These are phyloP conservation scores for Sebastolobus alascanus DNA, from an alignment of 2,797 vertebrate genomes.

Conservation along the genomic window DNA sequence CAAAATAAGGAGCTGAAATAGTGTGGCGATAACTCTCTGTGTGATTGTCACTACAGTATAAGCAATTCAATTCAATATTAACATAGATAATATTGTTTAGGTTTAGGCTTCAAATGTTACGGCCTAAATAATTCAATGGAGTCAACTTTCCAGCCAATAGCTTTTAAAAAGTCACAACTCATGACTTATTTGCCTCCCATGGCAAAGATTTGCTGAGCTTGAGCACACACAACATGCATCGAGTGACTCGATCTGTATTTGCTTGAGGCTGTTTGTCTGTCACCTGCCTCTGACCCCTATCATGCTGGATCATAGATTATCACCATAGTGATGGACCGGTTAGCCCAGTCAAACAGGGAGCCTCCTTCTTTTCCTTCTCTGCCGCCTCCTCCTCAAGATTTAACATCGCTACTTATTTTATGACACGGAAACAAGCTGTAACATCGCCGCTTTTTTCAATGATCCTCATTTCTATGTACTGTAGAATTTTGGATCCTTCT, in stretches of 20 bases:
- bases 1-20: neutral
- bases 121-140: neutral
- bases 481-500: neutral
- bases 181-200: slow-evolving; percentile 19
- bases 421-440: neutral
- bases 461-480: neutral
- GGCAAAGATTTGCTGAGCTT: slow-evolving; percentile 35
- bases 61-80: neutral
- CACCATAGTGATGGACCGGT: slow-evolving; percentile 34
- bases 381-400: neutral
- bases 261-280: slow-evolving; percentile 56
- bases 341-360: slow-evolving; percentile 18
- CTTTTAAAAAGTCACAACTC: neutral
- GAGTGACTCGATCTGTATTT: slow-evolving; percentile 43
- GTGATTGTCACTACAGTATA: neutral
- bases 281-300: slow-evolving; percentile 64
- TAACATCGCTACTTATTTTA: neutral
- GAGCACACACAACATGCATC: slow-evolving; percentile 30
- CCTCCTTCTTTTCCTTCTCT: neutral
- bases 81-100: neutral
- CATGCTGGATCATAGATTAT: slow-evolving; percentile 52
- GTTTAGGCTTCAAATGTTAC: neutral
- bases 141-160: neutral
- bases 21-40: neutral
- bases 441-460: neutral